Percentiles rank a stretch among this genome's conserved stretches.
These are phyloP conservation scores for Luehdorfia chinensis DNA, from an alignment of 1,140 invertebrate genomes.

Conservation along the genomic window DNA sequence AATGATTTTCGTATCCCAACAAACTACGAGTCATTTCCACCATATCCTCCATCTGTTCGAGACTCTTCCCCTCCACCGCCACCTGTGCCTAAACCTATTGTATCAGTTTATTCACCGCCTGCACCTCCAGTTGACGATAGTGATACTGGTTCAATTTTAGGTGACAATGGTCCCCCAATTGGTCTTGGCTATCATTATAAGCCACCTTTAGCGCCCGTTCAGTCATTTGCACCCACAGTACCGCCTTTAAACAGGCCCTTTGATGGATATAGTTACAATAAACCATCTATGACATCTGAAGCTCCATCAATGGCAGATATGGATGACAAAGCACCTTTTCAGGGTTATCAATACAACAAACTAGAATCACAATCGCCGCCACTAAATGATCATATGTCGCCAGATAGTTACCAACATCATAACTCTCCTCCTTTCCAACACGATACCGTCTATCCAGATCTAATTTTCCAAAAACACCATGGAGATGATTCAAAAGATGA, in stretches of 20 bases:
- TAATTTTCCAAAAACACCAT: conserved; percentile 50
- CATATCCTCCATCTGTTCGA: conserved; percentile 29
- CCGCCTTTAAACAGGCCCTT: conserved; percentile 46
- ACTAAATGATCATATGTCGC: conserved; percentile 21
- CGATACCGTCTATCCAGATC: conserved; percentile 48
- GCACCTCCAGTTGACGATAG: conserved; percentile 22
- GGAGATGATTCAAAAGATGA: conserved; percentile 31
- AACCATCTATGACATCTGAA: conserved; percentile 37
- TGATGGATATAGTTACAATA: conserved; percentile 52
- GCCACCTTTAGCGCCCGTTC: conserved; percentile 34
- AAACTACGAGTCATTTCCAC: conserved; percentile 64
- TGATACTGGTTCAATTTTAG: conserved; percentile 20
- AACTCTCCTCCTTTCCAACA: conserved; percentile 29
- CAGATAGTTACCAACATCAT: conserved; percentile 25
- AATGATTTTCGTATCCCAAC: conserved; percentile 49
- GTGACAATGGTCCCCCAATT: conserved; percentile 26
- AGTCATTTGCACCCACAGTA: conserved; percentile 45
- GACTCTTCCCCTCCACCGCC: conserved; percentile 21
- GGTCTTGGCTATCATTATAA: conserved; percentile 54
- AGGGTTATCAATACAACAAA: conserved; percentile 56
- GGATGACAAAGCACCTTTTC: conserved; percentile 41
- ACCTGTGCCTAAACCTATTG: conserved; percentile 22
- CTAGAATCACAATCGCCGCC: conserved; percentile 31
- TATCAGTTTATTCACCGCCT: conserved; percentile 25
- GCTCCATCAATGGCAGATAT: conserved; percentile 26